Base-by-base conservation (phyloP, 92 coral and sea anemone species). In the Palythoa caribaeorum region DNA sequence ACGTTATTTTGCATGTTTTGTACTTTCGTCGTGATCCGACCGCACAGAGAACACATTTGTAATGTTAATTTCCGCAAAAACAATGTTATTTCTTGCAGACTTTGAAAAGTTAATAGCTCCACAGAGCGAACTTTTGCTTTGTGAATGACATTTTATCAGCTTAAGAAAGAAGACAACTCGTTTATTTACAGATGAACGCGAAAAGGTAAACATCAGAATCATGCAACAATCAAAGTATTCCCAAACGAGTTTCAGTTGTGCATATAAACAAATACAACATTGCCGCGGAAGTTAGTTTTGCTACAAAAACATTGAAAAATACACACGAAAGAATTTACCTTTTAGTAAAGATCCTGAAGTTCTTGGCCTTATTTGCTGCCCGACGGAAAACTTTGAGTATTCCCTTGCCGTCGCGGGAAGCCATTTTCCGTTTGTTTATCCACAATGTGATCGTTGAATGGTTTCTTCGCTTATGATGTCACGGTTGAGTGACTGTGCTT, bases 281-380 rank as follows among this genome's bases (percentile, higher is more conserved):
- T 65, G 35, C 71, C 28, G 6, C 28, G 39, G 75, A 10, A 36
- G 48, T 70, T 28, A 59, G 70, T 52, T 20, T 37, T n/a, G 15
- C 48, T 38, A 71, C 36, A 7, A 57, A 69, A 40, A 37, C 53
- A 87, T 37, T 37, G 14, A 19, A 38, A 39, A 84, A 17, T 5
- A 39, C 1, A 6, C 38, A 53, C 21, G 14, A 38, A 83, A 54
- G 57, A 20, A 59, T 88, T 37, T 81, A 95, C 98, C 93, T 87
- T 91, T 93, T 87, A 3, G 98, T 95, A 53, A 95, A 95, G n/a
- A 95, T 87, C 88, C 94, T 90, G 75, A 91, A 93, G 80, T 95
- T 95, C 88, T 95, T 95, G 28, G 96, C 98, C 50, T 93, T 95
- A 79, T 68, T 92, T 8, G 96, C 98, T 3, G 96, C 98, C 51